These are phyloP conservation scores for Fragum fragum DNA, from an alignment of 2,888 invertebrate genomes.

Conservation along the genomic window DNA sequence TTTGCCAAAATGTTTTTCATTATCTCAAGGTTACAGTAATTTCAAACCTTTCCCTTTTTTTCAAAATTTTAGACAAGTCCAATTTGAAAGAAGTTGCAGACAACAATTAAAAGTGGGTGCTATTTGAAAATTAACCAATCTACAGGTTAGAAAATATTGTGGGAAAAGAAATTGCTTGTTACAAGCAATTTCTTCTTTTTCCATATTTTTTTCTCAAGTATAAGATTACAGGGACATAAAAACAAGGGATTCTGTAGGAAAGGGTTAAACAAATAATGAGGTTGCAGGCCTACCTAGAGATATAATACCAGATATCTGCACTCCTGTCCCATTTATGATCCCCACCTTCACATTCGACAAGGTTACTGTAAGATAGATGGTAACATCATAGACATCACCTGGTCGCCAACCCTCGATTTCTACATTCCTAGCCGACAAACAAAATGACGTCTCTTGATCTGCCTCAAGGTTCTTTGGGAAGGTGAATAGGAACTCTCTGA, in stretches of 20 bases:
- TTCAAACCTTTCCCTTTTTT: not conserved
- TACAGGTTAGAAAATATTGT: no score
- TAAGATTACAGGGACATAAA: not conserved
- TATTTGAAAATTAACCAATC: no score
- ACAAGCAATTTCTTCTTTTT: no score
- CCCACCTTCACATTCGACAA: not conserved
- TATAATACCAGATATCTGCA: not conserved
- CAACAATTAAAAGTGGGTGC: no score
- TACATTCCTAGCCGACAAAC: conserved; percentile 69
- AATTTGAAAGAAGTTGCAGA: no score
- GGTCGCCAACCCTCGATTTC: not conserved
- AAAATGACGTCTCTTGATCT: conserved; percentile 68
- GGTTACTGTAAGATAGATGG: not conserved
- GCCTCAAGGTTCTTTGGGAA: conserved; percentile 70
- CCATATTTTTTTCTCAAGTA: no score
- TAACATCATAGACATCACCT: not conserved
- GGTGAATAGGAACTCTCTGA: conserved; percentile 75
- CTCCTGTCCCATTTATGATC: not conserved
- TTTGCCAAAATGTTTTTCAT: not conserved
- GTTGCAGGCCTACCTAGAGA: not conserved
- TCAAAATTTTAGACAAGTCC: no score
- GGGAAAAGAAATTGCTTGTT: no score
- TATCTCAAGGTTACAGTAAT: not conserved
- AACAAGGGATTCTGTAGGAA: no score
- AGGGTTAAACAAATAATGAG: no score